Conservation (phyloP, 2,113 vertebrate species). For the Cryptomyrus ogoouensis region DNA sequence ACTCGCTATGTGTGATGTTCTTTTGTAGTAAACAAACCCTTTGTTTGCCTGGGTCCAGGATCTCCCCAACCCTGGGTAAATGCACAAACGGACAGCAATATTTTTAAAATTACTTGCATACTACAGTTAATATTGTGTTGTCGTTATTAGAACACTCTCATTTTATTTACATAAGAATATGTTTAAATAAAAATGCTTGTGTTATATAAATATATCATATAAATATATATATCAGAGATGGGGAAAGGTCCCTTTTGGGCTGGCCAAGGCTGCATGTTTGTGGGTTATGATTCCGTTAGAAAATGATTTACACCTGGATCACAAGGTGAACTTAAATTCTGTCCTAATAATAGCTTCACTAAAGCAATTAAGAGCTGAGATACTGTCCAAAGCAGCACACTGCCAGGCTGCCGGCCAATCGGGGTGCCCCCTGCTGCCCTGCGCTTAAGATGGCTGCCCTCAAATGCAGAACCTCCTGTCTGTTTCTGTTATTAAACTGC, state of each 20-base stretch:
- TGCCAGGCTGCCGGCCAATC: neutral
- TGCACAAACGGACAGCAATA: neutral
- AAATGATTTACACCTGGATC: constrained; percentile 1
- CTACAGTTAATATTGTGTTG: neutral
- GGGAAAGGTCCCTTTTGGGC: neutral
- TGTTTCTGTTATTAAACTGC: neutral
- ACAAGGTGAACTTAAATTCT: neutral
- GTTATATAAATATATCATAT: neutral
- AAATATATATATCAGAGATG: neutral
- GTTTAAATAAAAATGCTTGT: neutral
- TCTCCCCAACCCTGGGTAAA: neutral
- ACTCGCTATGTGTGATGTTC: neutral
- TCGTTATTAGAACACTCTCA: neutral
- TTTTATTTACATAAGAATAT: neutral
- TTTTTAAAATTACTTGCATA: neutral
- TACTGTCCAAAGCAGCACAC: neutral
- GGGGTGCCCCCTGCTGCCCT: neutral
- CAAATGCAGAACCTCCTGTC: neutral
- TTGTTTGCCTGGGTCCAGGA: neutral
- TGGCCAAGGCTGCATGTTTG: neutral
- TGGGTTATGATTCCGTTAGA: neutral
- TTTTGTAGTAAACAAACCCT: neutral
- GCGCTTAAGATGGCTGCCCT: neutral
- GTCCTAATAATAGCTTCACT: neutral
- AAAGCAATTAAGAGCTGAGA: neutral